Base-by-base conservation (phyloP, 2,113 vertebrate genomes). In the Chlorodrepanis virens region DNA sequence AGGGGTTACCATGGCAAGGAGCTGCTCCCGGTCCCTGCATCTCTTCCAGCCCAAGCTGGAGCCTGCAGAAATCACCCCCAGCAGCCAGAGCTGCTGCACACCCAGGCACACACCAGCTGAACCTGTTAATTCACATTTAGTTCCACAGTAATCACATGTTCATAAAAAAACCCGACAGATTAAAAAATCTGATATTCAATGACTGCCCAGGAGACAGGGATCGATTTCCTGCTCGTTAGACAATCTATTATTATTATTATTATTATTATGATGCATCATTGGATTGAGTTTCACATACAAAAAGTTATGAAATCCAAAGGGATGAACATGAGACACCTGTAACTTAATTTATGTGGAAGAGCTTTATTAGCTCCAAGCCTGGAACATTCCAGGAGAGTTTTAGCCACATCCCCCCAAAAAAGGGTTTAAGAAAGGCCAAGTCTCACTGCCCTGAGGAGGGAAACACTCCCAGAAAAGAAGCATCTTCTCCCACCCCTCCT, bases 241-340 rank as follows among this genome's bases (percentile, higher is more conserved):
- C 14, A 42, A 47, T 23, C 11, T 82, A 79, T 82, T 84, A 87
- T 56, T 33, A 39, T 44, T 6, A 21, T 28, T n/a, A 7, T 42
- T 28, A 3, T 54, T 31, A 21, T 84, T 69, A 25, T 44, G 8
- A 1, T 65, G 31, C 37, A 86, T 57, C 37, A 4, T 2, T 5
- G 19, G 93, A 71, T 93, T 75, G 87, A 45, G 22, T 96, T 96
- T 94, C 91, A 75, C 64, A 72, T 89, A 83, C 60, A 89, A 79
- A 89, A 88, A 54, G 35, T 14, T 45, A 74, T 29, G 56, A 88
- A 93, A 84, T 71, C 28, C 74, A n/a, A 63, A 59, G 54, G 92
- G 61, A 94, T 31, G 50, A 83, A 80, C 33, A 57, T 39, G 60
- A 70, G 69, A 57, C 28, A 64, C 57, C 60, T 77, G 5, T 95